Evolutionary conservation across 1,140 invertebrate genomes (phyloP), one percentile per base, ranked within the genome.

Genomic region (Apis florea): DNA sequence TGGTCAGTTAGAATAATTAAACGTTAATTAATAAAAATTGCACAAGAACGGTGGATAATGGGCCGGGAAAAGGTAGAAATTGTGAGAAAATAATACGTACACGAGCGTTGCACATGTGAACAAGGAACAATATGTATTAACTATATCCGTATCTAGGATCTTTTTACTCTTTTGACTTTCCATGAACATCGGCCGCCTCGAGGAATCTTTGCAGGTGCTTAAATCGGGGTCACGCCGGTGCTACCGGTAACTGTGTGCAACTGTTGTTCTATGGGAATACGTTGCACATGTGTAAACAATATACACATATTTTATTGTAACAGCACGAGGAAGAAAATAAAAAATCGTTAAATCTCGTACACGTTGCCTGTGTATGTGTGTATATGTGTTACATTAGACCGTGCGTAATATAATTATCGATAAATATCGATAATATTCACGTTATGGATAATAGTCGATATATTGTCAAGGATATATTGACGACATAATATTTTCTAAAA

Each of bases 71-170:
- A 40, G 47, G 11, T 70, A 72, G 59, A 82, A 59, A 61, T 58
- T 79, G 81, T 86, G 85, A 86, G 85, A 87, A 87, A 86, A 86
- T 76, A 21, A 79, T 72, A 76, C 59, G 17, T 21, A 21, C n/a
- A 53, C 47, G 53, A 40, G 4, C 31, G 56, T 77, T 85, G 79
- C 72, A 58, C 61, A 74, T 84, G 66, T 66, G 79, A 85, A 82
- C 83, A 61, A 67, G 31, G 64, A 85, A 85, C 78, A 85, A 85
- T 85, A 82, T 77, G 69, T 58, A 53, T 66, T 40, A 77, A 77
- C 67, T 79, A 61, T 72, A 76, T 77, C 54, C n/a, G 78, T 64
- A 69, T 86, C 82, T 87, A 80, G 56, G 67, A 87, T 87, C 85
- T 81, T 15, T 54, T 77, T 67, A 71, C 64, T 68, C 67, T 63